Base-by-base conservation (phyloP, 1,140 invertebrate species). In the Apis laboriosa region DNA sequence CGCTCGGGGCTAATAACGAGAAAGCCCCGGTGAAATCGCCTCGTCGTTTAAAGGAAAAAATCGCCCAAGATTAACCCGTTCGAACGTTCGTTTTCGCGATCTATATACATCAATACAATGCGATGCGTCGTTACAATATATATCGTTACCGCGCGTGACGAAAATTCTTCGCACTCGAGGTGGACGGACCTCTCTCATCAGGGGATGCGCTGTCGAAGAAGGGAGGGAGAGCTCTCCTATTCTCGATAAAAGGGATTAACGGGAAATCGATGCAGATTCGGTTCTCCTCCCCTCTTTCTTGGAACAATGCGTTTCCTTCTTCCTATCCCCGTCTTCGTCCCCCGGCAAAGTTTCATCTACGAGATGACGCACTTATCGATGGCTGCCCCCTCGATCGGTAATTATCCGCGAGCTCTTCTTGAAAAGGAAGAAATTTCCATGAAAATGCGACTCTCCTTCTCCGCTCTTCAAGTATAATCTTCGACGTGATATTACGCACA, bases 351-450 rank as follows among this genome's bases (percentile, higher is more conserved):
- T 66, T 80, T 53, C 34, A 43, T 17, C 34, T 7, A 51, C 15
- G 3, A 13, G 34, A 49, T 60, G 60, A 75, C 34, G 34, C 28
- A 49, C 53, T 78, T 78, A 71, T 83, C 80, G 56, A 51, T 70
- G 58, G 17, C 24, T 9, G 21, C 12, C 56, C 51, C 49, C 56
- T 43, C 66, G 53, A 0, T 19, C 43, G 55, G 17, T 24, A 64
- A 77, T 83, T 71, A 71, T 68, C 66, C 17, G 15, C 12, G 12
- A 77, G 71, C 9, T 64, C 43, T 63, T 64, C 43, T 63, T 56
- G 34, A 63, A 56, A 49, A 58, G 73, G 67, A 28, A 77, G 67
- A 28, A 77, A 83, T 77, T 77, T 83, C 75, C 80, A 77, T 71
- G 64, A 82, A 68, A 70, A 67, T 66, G n/a, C 72, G 53, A 43